Percentiles rank a stretch among this genome's conserved stretches.
phyloP scores from a whole-genome alignment of 2,888 invertebrate species.

The Pammene aurita region DNA sequence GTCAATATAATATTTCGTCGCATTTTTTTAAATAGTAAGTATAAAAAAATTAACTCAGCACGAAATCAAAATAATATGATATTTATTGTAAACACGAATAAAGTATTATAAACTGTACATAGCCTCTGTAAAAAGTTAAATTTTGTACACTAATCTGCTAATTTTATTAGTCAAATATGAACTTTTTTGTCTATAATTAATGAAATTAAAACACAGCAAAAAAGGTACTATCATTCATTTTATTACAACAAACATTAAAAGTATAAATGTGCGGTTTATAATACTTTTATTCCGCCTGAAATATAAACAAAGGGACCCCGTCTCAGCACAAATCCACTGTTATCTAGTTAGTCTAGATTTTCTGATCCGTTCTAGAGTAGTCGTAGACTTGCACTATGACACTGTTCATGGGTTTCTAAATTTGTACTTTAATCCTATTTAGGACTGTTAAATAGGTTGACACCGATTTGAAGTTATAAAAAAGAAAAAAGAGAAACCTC shows the following conservation, averaged over 20 bases:
- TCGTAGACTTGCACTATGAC: constrained; percentile 33
- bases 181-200: too few species aligned
- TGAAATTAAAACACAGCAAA: too few species aligned
- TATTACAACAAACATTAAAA: too few species aligned
- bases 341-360: constrained; percentile 44
- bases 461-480: constrained; percentile 8
- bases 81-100: not conserved
- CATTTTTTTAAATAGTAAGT: too few species aligned
- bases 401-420: constrained; percentile 24
- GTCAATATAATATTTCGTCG: too few species aligned
- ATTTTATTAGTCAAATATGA: too few species aligned
- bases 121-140: not conserved
- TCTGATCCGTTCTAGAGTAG: constrained; percentile 44
- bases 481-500: not conserved
- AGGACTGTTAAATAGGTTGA: constrained; percentile 3
- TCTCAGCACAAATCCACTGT: constrained; percentile 67
- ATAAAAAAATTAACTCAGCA: constrained; percentile 43
- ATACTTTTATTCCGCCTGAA: constrained; percentile 41
- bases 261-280: not conserved
- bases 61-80: constrained; percentile 28
- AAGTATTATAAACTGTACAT: constrained; percentile 21
- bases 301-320: constrained; percentile 63
- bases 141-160: too few species aligned
- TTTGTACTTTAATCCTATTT: constrained; percentile 26
- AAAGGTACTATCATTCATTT: too few species aligned